Base-by-base conservation (phyloP, 2,888 invertebrate species). In the Acrocyrtus sp. region DNA sequence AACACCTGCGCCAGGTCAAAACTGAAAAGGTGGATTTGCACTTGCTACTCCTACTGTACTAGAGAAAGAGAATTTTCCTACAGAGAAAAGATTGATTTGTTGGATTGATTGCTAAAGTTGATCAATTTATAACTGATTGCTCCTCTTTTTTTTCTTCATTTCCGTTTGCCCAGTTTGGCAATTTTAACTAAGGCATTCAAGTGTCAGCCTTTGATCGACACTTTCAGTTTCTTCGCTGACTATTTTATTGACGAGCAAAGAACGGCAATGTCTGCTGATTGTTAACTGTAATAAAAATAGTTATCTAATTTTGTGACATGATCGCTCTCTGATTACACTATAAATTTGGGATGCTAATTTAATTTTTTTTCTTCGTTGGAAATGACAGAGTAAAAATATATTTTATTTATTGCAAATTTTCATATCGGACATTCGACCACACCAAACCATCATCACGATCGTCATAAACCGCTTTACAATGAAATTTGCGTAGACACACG, bases 1-100 rank as follows among this genome's bases (percentile, higher is more conserved):
- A 58, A 67, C 67, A 67, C 67, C 67, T 67, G 67, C 43, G 47
- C 26, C 67, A 67, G 57, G 57, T 67, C 67, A 67, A 29, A 45
- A 27, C n/a, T n/a, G n/a, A n/a, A 34, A 5, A 34, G 34, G 12
- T 34, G 5, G 5, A 34, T 34, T 34, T 34, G 5, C n/a, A n/a
- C n/a, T n/a, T n/a, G n/a, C n/a, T n/a, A n/a, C n/a, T n/a, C n/a
- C n/a, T n/a, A n/a, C n/a, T n/a, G n/a, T n/a, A n/a, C 12, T 34
- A 12, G 34, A 12, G 34, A 34, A 34, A 34, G 34, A 34, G 34
- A 34, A 5, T 12, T 34, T 34, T 34, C 34, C 34, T 34, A 34
- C 34, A 34, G 34, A 34, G 34, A 34, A 34, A n/a, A 34, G 34
- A 34, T 34, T 34, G 34, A 34, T 34, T 34, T 34, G 34, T 34